These are phyloP conservation scores for Pachycephala philippinensis DNA, from an alignment of 2,113 vertebrate species.

Conservation along the genomic window DNA sequence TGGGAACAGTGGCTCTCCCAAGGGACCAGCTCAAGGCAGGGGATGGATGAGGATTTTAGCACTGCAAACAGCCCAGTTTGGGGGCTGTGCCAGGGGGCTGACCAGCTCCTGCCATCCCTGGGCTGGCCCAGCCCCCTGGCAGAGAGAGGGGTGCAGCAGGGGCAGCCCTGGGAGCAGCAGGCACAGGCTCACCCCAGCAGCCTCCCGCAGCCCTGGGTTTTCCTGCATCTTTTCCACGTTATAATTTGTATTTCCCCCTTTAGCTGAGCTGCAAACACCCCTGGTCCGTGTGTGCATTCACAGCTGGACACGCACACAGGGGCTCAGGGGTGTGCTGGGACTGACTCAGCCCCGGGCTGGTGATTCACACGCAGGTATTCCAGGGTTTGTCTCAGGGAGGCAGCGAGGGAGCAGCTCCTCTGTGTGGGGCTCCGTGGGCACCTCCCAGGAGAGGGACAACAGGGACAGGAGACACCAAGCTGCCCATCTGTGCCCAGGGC, in stretches of 20 bases:
- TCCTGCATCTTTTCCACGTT: background rate
- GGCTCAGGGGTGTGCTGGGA: too few relatives aligned
- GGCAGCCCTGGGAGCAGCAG: background rate
- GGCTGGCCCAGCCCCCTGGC: background rate
- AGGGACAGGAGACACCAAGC: fast-evolving
- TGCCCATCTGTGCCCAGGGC: background rate
- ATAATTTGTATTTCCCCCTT: background rate
- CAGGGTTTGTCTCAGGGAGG: background rate
- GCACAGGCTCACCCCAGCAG: background rate
- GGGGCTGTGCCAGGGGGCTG: fast-evolving
- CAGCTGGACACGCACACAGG: fast-evolving
- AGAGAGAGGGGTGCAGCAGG: background rate
- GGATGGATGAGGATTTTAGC: background rate
- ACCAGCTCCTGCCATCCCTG: background rate
- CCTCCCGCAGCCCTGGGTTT: background rate
- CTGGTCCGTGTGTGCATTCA: background rate
- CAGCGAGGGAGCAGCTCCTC: background rate
- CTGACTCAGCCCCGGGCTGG: background rate
- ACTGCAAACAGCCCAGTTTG: fast-evolving
- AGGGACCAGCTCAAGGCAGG: fast-evolving
- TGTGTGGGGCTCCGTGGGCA: fast-evolving
- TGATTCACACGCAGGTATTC: background rate
- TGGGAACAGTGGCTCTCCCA: background rate
- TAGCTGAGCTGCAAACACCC: background rate
- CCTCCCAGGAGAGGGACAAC: background rate